Percentiles rank a stretch among this genome's conserved stretches.
Evolutionary conservation across 2,888 invertebrate genomes (phyloP).

Genomic region (Machimus atricapillus): DNA sequence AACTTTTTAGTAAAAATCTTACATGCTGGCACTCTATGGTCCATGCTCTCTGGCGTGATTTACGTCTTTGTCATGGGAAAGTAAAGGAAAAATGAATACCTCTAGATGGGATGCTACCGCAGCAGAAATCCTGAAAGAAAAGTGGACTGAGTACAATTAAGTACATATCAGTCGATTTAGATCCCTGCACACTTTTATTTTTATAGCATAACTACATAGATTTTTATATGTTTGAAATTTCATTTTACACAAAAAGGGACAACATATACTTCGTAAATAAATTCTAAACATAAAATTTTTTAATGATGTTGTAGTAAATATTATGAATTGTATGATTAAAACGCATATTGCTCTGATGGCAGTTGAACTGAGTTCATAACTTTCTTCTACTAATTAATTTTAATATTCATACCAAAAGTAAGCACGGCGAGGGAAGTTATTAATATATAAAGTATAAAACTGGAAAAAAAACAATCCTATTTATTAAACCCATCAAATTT

Average conservation of each 20-base stretch:
- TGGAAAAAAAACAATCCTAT: no score
- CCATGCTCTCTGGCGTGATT: background rate
- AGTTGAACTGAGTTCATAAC: no score
- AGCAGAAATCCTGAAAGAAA: background rate
- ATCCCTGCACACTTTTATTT: background rate
- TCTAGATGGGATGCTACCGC: background rate
- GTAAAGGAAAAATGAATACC: background rate
- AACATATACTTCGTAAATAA: background rate
- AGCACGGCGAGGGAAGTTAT: no score
- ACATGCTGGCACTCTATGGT: background rate
- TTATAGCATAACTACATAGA: background rate
- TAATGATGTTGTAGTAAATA: no score
- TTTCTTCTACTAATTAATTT: no score
- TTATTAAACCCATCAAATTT: no score
- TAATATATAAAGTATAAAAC: no score
- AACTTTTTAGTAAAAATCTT: slow-evolving; percentile 27
- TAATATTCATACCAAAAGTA: no score
- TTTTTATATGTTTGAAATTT: background rate
- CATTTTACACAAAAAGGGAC: background rate
- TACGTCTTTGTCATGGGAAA: background rate
- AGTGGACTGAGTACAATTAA: background rate
- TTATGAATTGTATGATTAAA: no score
- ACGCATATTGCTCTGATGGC: no score
- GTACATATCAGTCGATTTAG: background rate
- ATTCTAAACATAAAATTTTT: no score